Base-by-base conservation (phyloP, 2,888 invertebrate species). In the Eilema caniola region DNA sequence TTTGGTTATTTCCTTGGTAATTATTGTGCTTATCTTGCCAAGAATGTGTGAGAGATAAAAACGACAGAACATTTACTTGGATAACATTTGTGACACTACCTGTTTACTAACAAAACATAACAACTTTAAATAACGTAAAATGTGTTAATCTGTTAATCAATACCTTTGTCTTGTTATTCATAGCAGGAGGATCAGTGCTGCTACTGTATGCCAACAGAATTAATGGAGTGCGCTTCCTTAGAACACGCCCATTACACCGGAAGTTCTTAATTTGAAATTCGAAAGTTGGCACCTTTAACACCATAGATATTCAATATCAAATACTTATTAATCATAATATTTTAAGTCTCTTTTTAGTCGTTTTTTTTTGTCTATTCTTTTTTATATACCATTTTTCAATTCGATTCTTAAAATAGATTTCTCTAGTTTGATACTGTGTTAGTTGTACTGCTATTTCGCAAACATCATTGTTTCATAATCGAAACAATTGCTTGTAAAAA, bases 161-260 rank as follows among this genome's bases (percentile, higher is more conserved):
- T 68, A 69, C 65, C 70, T 76, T 76, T 83, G 69, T 74, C 72
- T 70, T 28, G 72, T 73, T 70, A 73, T 23, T 66, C 65, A 73
- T 79, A 71, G 70, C 70, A 70, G 57, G 74, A 72, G 74, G 76
- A 82, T 83, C 77, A 81, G 78, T 84, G 79, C 76, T 75, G 72
- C 83, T 71, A 85, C 86, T 84, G 83, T 84, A 83, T 83, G 82
- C 78, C 77, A 79, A 81, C 76, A 76, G 89, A 90, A 92, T 91
- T 91, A 92, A 92, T 92, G 88, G 87, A 84, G 85, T 86, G 85
- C 81, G 85, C 89, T 92, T 93, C 92, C 91, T 89, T 76, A 78
- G 82, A 81, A 76, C 83, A 72, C 82, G 75, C 71, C 71, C 83
- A 79, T 81, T 80, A 63, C 76, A 74, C 87, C 89, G 92, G 93